These are phyloP conservation scores for Drosophila nasuta DNA, from an alignment of 1,140 invertebrate species.

Conservation along the genomic window DNA sequence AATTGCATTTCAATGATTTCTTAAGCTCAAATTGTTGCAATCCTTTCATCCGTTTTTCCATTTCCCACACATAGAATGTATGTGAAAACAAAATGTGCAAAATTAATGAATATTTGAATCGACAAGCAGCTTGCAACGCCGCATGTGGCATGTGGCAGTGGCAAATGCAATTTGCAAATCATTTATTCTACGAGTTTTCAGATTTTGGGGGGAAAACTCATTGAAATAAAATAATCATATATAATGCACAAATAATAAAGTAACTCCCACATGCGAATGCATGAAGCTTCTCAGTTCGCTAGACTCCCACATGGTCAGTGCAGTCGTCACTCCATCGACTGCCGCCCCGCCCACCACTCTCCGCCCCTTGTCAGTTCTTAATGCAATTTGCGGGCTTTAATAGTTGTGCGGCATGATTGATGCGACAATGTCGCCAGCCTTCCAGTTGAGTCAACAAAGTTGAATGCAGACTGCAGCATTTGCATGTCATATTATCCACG, in stretches of 20 bases:
- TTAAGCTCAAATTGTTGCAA: too few relatives aligned
- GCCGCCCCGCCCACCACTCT: background rate
- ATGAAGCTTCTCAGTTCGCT: background rate
- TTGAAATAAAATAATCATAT: conserved; percentile 14
- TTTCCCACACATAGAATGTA: background rate
- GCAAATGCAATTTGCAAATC: conserved; percentile 40
- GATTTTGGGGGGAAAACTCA: conserved; percentile 35
- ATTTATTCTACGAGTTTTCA: conserved; percentile 55
- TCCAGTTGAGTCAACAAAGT: conserved; percentile 10
- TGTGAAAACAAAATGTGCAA: conserved; percentile 23
- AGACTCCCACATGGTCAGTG: conserved; percentile 14
- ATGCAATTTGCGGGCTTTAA: conserved; percentile 36
- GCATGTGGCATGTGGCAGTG: background rate
- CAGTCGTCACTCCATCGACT: background rate
- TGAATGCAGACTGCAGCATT: background rate
- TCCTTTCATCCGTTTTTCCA: background rate
- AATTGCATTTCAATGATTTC: too few relatives aligned
- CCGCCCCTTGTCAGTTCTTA: background rate
- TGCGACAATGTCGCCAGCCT: conserved; percentile 45
- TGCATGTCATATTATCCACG: background rate
- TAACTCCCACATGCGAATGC: background rate
- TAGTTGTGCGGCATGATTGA: conserved; percentile 50
- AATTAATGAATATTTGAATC: conserved; percentile 51
- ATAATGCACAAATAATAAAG: conserved; percentile 19
- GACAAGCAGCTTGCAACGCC: conserved; percentile 7